Evolutionary conservation across 2,888 invertebrate species (phyloP).

Genomic region (Timandra comae): DNA sequence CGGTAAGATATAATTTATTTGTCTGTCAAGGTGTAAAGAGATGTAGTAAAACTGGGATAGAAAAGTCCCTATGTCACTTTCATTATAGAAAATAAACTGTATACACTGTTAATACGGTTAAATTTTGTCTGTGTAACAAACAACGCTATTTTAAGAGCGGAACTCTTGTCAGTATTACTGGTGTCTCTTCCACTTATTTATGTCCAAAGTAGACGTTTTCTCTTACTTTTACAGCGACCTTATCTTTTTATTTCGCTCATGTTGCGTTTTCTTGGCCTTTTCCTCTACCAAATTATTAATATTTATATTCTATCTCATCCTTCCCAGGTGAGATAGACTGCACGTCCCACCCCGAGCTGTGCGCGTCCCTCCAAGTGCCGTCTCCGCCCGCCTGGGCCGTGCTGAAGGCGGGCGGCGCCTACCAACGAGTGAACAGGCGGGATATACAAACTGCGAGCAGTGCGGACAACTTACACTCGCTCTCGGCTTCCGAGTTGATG

Average conservation of each 20-base stretch:
- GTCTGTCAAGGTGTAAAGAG: not conserved
- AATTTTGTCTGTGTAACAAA: too few relatives aligned
- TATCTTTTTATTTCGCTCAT: too few relatives aligned
- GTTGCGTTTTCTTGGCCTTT: too few relatives aligned
- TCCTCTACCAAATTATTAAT: too few relatives aligned
- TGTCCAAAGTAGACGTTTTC: not conserved
- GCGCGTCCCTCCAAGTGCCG: conserved; percentile 75
- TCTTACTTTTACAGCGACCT: not conserved
- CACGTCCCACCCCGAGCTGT: conserved; percentile 72
- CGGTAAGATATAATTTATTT: too few relatives aligned
- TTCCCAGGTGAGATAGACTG: conserved; percentile 82
- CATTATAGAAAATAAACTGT: too few relatives aligned
- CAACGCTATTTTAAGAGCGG: too few relatives aligned
- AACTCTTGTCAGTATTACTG: not conserved
- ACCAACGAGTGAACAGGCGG: conserved; percentile 78
- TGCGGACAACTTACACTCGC: conserved; percentile 72
- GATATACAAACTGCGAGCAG: conserved; percentile 27
- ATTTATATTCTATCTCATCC: too few relatives aligned
- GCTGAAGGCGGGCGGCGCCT: conserved; percentile 84
- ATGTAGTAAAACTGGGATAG: too few relatives aligned
- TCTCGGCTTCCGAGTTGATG: conserved; percentile 79
- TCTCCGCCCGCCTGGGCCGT: conserved; percentile 83
- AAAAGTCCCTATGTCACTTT: too few relatives aligned
- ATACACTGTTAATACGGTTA: too few relatives aligned
- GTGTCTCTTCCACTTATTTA: not conserved